A percentile compares a stretch with the other conserved stretches of the same genome.
Conservation (phyloP, 2,888 invertebrate genomes). For the Cetonia aurata region DNA sequence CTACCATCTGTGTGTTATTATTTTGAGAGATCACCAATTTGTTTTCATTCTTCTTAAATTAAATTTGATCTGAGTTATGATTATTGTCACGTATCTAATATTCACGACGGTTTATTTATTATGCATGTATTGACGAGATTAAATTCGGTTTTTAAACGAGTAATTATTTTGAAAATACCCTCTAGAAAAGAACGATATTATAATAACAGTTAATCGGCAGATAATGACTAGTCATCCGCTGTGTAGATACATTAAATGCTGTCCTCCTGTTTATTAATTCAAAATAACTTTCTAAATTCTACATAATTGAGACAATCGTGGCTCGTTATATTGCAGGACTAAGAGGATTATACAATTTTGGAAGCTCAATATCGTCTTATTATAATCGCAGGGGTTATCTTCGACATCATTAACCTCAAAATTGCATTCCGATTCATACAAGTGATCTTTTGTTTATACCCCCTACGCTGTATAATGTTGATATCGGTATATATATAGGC, state of each 20-base stretch:
- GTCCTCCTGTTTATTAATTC: conserved; percentile 26
- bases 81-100: not conserved
- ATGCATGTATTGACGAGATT: conserved; percentile 24
- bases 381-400: too few species aligned
- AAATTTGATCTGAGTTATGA: not conserved
- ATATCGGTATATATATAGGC: not conserved
- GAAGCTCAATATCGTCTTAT: not conserved
- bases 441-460: too few species aligned
- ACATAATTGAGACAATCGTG: conserved; percentile 34
- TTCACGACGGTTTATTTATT: conserved; percentile 9
- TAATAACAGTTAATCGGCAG: conserved; percentile 12
- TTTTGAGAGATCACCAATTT: conserved; percentile 4
- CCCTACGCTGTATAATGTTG: not conserved
- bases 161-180: conserved; percentile 24
- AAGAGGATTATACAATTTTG: not conserved
- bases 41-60: not conserved
- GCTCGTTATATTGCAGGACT: too few species aligned
- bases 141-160: not conserved
- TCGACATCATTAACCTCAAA: conserved; percentile 22
- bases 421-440: too few species aligned
- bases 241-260: conserved; percentile 4
- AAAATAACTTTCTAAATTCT: conserved; percentile 40
- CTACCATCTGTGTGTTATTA: conserved; percentile 6
- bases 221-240: not conserved
- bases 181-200: not conserved